Evolutionary conservation across 1,140 invertebrate species (phyloP), one percentile per base, ranked within the genome.

Genomic region (Tetramorium alpestre): DNA sequence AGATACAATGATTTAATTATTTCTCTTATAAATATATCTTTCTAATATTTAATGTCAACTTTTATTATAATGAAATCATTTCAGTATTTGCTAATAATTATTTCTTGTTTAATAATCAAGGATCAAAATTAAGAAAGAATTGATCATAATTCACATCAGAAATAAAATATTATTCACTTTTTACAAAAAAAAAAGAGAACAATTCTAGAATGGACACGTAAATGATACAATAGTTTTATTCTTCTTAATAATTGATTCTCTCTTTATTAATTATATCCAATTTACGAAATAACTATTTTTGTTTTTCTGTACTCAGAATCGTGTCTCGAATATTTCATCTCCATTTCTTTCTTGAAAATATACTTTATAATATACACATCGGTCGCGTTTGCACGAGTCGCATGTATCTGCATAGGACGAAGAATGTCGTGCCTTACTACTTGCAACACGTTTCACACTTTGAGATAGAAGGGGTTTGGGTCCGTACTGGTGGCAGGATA

Each of bases 391-490:
- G 13, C 18, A 62, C 65, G 18, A 64, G 11, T 69, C 67, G 67
- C 60, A 75, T 25, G 44, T 54, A 33, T 73, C 25, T 60, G 44
- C 51, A 56, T 56, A 78, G 28, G 10, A 49, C 18, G 6, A 47
- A 28, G 62, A 58, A 78, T 80, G 18, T 13, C 51, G 25, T 70
- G 64, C n/a, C 22, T 69, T 38, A 44, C 44, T 87, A 76, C 78
- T 90, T 65, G 67, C 75, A 49, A 85, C 67, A 25, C 6, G 41
- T 25, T 85, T 82, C 58, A 18, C n/a, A 56, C 76, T 85, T 82
- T 38, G 18, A 1, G 28, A 0, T 6, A n/a, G 2, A 3, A 28
- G 6, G 22, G 5, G 47, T 56, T 44, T 47, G 1, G 62, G 0
- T 18, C 8, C 22, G 47, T 41, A 16, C 25, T 11, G 11, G 82